Conservation (phyloP, 2,113 vertebrate species). For the Eudyptes chrysolophus region DNA sequence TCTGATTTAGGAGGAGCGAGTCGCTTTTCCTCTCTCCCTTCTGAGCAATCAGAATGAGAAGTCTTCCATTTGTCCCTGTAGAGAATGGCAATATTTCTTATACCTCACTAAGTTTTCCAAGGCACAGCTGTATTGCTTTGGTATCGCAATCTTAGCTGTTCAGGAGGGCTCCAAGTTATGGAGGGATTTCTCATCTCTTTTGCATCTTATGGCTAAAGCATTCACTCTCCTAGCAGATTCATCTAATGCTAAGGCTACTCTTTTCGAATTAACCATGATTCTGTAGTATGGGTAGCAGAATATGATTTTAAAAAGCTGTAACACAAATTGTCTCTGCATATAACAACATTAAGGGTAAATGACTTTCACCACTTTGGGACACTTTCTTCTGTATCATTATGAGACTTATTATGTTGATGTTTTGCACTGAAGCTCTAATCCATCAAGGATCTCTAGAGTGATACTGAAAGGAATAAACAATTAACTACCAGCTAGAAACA, state of each 20-base stretch:
- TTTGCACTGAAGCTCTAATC: neutral
- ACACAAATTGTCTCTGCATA: neutral
- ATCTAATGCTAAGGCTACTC: neutral
- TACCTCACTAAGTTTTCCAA: neutral
- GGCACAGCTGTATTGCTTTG: neutral
- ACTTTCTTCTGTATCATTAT: neutral
- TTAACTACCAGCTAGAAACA: neutral
- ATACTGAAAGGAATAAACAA: neutral
- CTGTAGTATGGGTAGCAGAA: neutral
- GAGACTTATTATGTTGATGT: constrained; percentile 11
- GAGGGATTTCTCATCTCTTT: neutral
- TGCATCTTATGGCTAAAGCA: neutral
- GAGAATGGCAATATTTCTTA: neutral
- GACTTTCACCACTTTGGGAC: neutral
- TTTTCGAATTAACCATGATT: neutral
- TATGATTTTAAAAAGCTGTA: neutral
- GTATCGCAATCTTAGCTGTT: neutral
- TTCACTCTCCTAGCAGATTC: neutral
- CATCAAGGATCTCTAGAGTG: neutral
- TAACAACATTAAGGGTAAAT: neutral
- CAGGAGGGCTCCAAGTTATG: neutral
- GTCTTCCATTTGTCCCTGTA: neutral
- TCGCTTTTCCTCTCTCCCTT: neutral
- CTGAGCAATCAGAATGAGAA: neutral
- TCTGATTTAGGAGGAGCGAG: neutral